phyloP scores from a whole-genome alignment of 2,888 invertebrate genomes.

The Spicauda simplicius region DNA sequence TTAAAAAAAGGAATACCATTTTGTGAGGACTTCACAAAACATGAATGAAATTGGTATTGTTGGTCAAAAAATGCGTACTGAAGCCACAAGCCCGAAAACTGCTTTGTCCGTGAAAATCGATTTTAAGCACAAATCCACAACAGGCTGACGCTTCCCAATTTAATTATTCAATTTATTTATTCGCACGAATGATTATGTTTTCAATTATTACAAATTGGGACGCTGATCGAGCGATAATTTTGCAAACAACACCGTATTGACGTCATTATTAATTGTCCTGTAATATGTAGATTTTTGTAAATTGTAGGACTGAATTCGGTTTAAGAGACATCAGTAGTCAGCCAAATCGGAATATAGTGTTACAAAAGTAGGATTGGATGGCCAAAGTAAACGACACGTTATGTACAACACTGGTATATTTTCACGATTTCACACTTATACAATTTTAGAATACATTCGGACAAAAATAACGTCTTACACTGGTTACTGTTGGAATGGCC shows the following conservation, averaged over 20 bases:
- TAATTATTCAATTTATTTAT: slow-evolving; percentile 48
- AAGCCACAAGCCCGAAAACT: slow-evolving; percentile 24
- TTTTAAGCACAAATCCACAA: slow-evolving; percentile 42
- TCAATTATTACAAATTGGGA: slow-evolving; percentile 46
- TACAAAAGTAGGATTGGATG: no score
- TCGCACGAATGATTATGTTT: slow-evolving; percentile 43
- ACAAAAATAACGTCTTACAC: no score
- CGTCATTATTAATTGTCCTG: not conserved
- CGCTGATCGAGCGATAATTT: slow-evolving; percentile 26
- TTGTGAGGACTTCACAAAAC: not conserved
- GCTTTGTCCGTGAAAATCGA: slow-evolving; percentile 37
- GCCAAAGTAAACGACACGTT: no score
- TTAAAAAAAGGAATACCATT: no score
- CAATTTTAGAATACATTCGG: no score
- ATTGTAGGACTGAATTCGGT: no score
- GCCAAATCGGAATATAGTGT: no score
- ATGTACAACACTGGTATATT: no score
- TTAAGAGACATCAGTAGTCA: no score
- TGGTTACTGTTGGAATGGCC: no score
- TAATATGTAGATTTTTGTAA: no score
- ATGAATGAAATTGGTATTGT: slow-evolving; percentile 2
- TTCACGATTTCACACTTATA: no score
- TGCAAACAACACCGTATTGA: slow-evolving; percentile 6
- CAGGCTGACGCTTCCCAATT: slow-evolving; percentile 41
- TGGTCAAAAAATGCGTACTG: not conserved